Percentiles rank a stretch among this genome's conserved stretches.
phyloP scores from a whole-genome alignment of 2,797 vertebrate species.

The Scolopax rusticola region DNA sequence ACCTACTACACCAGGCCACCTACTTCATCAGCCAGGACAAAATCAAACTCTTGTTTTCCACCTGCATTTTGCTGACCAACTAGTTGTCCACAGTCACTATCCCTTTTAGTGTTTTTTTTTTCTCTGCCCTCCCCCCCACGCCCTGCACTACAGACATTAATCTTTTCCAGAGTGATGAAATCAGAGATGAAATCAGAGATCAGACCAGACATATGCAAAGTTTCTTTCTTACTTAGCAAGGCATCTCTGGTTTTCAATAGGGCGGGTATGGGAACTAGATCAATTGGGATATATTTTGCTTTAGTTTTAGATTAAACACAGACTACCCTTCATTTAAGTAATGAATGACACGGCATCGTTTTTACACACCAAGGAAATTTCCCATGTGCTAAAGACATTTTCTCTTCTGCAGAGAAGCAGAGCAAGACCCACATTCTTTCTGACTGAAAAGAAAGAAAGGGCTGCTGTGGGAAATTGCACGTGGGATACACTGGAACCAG shows the following conservation, averaged over 20 bases:
- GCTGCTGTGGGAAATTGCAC: not conserved
- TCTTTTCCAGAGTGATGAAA: not conserved
- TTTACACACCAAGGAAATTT: not conserved
- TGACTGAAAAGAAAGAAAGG: not conserved
- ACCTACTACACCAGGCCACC: not conserved
- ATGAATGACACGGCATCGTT: not conserved
- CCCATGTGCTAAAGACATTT: not conserved
- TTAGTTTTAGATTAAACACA: constrained; percentile 33
- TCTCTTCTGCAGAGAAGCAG: not conserved
- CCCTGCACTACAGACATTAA: not conserved
- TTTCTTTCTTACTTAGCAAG: not conserved
- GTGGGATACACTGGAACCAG: not conserved
- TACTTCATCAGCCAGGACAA: not conserved
- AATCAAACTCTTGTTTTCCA: not conserved
- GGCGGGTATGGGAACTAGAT: not conserved
- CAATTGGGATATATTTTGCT: not conserved
- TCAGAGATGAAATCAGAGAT: not conserved
- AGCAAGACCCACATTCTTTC: not conserved
- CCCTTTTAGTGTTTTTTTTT: too few species aligned
- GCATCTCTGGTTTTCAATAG: not conserved
- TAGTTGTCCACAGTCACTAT: not conserved
- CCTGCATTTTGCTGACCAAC: not conserved
- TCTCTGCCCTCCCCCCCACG: rapidly evolving
- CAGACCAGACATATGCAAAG: not conserved
- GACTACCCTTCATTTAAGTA: constrained; percentile 54